Percentiles rank a stretch among this genome's conserved stretches.
phyloP scores from a whole-genome alignment of 2,113 vertebrate species.

The Lonchura striata region DNA sequence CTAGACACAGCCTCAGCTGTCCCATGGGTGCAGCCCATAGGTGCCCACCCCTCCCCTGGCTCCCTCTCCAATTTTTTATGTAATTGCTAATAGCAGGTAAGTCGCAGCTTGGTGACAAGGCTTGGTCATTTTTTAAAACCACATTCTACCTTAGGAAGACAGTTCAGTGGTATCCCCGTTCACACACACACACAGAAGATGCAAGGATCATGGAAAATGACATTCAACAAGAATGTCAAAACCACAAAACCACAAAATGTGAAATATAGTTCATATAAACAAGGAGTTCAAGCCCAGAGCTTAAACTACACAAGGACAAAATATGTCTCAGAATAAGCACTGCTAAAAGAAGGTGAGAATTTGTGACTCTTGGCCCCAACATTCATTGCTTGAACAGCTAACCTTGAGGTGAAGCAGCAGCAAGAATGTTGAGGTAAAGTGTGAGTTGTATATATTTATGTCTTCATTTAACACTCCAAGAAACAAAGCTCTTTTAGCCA shows the following conservation, averaged over 20 bases:
- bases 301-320: neutral
- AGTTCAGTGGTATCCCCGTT: neutral
- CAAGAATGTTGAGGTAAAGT: neutral
- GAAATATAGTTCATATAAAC: neutral
- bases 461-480: neutral
- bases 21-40: neutral
- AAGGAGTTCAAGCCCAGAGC: neutral
- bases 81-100: neutral
- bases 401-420: neutral
- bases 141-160: neutral
- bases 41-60: too few species aligned
- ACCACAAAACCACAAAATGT: neutral
- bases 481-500: neutral
- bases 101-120: neutral
- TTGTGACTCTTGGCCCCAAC: neutral
- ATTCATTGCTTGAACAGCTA: neutral
- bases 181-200: neutral
- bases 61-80: fast-evolving
- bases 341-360: neutral
- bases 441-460: neutral
- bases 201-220: neutral
- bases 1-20: neutral
- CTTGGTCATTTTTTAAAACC: neutral
- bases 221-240: neutral
- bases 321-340: neutral